Conservation (phyloP, 2,888 invertebrate genomes). For the Oligia latruncula region DNA sequence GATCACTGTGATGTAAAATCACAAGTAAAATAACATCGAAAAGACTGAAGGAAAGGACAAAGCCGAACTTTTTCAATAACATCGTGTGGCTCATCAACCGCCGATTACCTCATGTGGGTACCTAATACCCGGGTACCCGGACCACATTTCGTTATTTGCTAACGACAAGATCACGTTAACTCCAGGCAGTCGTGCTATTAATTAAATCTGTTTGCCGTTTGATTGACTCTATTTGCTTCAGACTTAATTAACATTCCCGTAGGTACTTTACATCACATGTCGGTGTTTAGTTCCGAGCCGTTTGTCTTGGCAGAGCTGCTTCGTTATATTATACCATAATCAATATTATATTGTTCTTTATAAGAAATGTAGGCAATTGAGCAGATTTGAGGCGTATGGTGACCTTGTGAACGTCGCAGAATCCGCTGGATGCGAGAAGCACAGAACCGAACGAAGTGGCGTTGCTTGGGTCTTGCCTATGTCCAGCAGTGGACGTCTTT, state of each 20-base stretch:
- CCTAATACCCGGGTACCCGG: conserved; percentile 23
- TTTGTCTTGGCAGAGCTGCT: conserved; percentile 16
- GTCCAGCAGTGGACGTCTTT: neutral
- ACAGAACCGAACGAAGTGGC: neutral
- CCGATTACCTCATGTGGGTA: neutral
- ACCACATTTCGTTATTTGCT: conserved; percentile 71
- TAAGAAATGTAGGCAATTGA: neutral
- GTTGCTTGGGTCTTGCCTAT: neutral
- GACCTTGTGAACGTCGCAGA: neutral
- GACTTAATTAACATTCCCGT: conserved; percentile 84
- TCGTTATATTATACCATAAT: conserved; percentile 2
- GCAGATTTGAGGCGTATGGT: neutral
- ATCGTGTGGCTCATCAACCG: neutral
- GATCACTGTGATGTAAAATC: neutral
- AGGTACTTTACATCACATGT: conserved; percentile 45
- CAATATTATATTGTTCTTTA: neutral
- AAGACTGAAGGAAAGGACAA: neutral
- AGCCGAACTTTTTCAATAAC: neutral
- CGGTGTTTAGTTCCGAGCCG: conserved; percentile 38
- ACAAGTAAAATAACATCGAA: neutral
- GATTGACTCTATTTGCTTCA: conserved; percentile 83
- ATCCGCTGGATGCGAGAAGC: neutral
- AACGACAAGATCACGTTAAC: conserved; percentile 81
- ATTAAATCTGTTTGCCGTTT: conserved; percentile 87
- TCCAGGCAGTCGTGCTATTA: conserved; percentile 82